phyloP scores from a whole-genome alignment of 2,113 vertebrate genomes.

The Neolamprologus modestus region DNA sequence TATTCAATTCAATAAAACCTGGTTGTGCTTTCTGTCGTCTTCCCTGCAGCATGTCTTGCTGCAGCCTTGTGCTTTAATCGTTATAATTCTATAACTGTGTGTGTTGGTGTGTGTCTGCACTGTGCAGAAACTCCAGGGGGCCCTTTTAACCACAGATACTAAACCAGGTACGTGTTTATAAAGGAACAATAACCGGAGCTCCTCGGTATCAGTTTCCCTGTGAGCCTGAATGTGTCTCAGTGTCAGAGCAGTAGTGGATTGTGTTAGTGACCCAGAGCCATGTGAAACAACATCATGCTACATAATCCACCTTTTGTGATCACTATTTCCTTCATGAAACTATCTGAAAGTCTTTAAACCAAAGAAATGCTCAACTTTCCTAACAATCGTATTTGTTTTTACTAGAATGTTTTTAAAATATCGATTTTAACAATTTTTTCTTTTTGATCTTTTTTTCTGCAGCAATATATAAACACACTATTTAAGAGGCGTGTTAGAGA shows the following conservation, averaged over 20 bases:
- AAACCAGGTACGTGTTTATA: background rate
- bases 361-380: rapidly evolving
- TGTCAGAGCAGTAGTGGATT: background rate
- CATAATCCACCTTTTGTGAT: background rate
- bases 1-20: background rate
- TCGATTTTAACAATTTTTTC: background rate
- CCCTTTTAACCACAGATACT: background rate
- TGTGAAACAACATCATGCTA: background rate
- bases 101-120: background rate
- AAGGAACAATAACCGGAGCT: background rate
- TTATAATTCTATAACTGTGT: background rate
- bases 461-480: background rate
- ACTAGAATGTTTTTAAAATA: background rate
- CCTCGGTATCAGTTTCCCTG: background rate
- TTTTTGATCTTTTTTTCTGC: background rate
- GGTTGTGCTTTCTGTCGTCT: background rate
- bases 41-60: background rate
- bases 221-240: background rate
- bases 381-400: background rate
- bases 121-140: background rate
- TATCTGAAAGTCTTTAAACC: background rate
- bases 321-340: background rate
- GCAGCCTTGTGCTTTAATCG: background rate
- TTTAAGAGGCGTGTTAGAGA: background rate
- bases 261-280: background rate